Base-by-base conservation (phyloP, 1,140 invertebrate species). In the Anoplophora glabripennis region DNA sequence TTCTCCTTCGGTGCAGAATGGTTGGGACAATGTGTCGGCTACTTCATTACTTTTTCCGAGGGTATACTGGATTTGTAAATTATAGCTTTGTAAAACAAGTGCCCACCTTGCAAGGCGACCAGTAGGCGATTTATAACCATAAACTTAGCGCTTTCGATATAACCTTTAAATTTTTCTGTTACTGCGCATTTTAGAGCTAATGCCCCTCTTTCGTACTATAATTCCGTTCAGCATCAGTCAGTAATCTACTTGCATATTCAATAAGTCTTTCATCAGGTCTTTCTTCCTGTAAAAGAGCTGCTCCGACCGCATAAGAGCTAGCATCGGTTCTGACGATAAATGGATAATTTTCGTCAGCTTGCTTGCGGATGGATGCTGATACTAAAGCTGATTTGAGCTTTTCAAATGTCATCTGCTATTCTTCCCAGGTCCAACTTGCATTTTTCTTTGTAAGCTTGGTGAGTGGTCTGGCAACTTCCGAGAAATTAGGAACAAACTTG, bases 141-240 rank as follows among this genome's bases (percentile, higher is more conserved):
- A 14, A 57, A 2, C 17, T n/a, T 47, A 40, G 4, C 40, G 11
- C 52, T 52, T n/a, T 65, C 70, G 7, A 63, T 67, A 36, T 69
- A 68, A 5, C 53, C 70, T 11, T 46, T 47, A 52, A 10, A 58
- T 42, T 58, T 58, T 28, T 73, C 54, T 3, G 77, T 61, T 0
- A 70, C 71, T 64, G 61, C 70, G 9, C 77, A 48, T 7, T 79
- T 64, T 70, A 80, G 63, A 1, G 76, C 77, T 9, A 80, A 60
- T 56, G 69, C 68, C 71, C 78, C 77, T 80, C 75, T 1, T 68
- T 74, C 7, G 67, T 71, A 0, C 48, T 59, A 46, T 76, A 78
- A 37, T 76, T 75, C 21, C 21, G 57, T 65, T 81, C 78, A 9
- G 66, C 59, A 8, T 41, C 34, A 8, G 44, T 61, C 12, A 80